A percentile compares a stretch with the other conserved stretches of the same genome.
Evolutionary conservation across 2,797 vertebrate genomes (phyloP).

Genomic region (Nasua narica): DNA sequence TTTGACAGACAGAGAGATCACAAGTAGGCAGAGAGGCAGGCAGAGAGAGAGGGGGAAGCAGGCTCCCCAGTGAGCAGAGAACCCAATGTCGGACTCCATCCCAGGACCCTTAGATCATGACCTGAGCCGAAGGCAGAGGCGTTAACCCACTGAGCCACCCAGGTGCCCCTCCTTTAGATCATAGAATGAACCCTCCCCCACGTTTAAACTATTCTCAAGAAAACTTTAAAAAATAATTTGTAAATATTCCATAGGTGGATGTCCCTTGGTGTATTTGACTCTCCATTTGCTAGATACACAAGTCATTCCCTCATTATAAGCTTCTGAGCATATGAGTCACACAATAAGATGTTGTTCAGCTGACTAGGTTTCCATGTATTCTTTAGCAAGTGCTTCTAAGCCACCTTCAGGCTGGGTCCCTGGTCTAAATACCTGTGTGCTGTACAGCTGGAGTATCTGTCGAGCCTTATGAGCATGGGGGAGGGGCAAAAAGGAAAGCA

Average conservation of each 20-base stretch:
- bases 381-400: not conserved
- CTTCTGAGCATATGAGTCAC: not conserved
- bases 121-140: no score
- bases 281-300: not conserved
- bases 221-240: not conserved
- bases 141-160: no score
- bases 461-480: not conserved
- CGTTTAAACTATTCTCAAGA: not conserved
- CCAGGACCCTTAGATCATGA: no score
- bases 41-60: no score
- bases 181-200: not conserved
- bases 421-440: not conserved
- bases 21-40: no score
- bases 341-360: not conserved
- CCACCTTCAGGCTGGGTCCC: fast-evolving
- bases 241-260: not conserved
- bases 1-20: no score
- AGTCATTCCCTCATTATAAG: not conserved
- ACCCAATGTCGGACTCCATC: no score
- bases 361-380: not conserved
- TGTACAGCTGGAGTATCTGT: not conserved
- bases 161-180: no score
- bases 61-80: no score
- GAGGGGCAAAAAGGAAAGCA: not conserved
- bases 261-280: not conserved